Percentiles rank a stretch among this genome's conserved stretches.
Evolutionary conservation across 1,140 invertebrate genomes (phyloP).

Genomic region (Sinonovacula constricta): DNA sequence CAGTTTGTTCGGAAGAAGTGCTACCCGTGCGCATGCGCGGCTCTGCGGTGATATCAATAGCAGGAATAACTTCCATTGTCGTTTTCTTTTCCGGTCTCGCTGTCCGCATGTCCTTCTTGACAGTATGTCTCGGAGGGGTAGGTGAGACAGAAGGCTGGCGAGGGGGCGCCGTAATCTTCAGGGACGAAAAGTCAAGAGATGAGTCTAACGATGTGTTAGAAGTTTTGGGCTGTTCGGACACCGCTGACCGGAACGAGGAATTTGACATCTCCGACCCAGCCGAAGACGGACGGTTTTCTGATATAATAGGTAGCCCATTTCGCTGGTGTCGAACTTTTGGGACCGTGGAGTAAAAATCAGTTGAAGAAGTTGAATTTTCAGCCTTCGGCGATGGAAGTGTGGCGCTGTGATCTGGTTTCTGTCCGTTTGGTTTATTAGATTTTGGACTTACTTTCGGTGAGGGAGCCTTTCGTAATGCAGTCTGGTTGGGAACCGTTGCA

Average conservation of each 20-base stretch:
- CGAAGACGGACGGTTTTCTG: conserved; percentile 65
- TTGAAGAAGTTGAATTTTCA: conserved; percentile 19
- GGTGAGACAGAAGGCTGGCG: conserved; percentile 34
- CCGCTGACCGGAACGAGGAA: conserved; percentile 2
- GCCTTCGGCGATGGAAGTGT: conserved; percentile 53
- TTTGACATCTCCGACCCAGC: conserved; percentile 63
- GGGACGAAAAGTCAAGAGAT: conserved; percentile 37
- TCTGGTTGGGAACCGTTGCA: conserved; percentile 70
- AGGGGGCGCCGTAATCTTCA: conserved; percentile 35
- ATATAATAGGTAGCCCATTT: conserved; percentile 63
- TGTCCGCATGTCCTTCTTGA: conserved; percentile 12
- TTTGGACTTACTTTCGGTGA: conserved; percentile 14
- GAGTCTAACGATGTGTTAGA: conserved; percentile 28
- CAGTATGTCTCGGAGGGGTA: conserved; percentile 17
- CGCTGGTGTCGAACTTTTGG: conserved; percentile 52
- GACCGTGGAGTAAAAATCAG: conserved; percentile 48
- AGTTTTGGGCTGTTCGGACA: not conserved
- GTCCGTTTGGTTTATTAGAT: conserved; percentile 1
- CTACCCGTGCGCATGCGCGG: conserved; percentile 39
- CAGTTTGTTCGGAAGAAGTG: conserved; percentile 50
- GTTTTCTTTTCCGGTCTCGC: not conserved
- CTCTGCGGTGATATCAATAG: conserved; percentile 11
- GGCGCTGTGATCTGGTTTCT: conserved; percentile 54
- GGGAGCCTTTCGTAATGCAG: conserved; percentile 22
- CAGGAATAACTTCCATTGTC: conserved; percentile 20